Conservation (phyloP, 2,797 vertebrate genomes). For the Catamblyrhynchus diadema region DNA sequence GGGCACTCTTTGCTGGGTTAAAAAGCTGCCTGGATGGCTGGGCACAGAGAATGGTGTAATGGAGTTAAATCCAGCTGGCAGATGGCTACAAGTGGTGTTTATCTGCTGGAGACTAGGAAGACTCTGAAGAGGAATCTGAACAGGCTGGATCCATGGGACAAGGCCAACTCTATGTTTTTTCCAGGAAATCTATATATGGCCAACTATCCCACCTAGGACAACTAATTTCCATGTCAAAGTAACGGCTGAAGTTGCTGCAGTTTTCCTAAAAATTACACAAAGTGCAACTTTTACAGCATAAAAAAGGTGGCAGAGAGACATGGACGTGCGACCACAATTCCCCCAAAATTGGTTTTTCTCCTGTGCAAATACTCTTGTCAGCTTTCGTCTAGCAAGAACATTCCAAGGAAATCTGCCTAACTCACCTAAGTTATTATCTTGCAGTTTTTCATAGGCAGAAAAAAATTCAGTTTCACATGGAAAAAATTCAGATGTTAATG, state of each 20-base stretch:
- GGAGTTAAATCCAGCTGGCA: background rate
- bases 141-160: background rate
- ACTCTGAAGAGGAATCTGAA: background rate
- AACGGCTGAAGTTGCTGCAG: background rate
- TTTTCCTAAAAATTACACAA: background rate
- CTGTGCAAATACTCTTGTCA: background rate
- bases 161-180: background rate
- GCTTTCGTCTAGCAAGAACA: background rate
- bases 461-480: background rate
- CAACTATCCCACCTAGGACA: background rate
- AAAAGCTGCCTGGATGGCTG: background rate
- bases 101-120: background rate
- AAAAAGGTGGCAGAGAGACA: background rate
- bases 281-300: background rate
- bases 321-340: background rate
- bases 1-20: accelerated
- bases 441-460: background rate
- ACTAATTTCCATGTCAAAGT: background rate
- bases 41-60: background rate
- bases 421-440: accelerated
- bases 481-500: background rate
- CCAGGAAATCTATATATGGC: background rate
- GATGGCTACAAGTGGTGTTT: background rate
- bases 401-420: background rate
- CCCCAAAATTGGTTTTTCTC: accelerated